Percentiles rank a stretch among this genome's conserved stretches.
Conservation (phyloP, 2,113 vertebrate species). For the Oncorhynchus kisutch region DNA sequence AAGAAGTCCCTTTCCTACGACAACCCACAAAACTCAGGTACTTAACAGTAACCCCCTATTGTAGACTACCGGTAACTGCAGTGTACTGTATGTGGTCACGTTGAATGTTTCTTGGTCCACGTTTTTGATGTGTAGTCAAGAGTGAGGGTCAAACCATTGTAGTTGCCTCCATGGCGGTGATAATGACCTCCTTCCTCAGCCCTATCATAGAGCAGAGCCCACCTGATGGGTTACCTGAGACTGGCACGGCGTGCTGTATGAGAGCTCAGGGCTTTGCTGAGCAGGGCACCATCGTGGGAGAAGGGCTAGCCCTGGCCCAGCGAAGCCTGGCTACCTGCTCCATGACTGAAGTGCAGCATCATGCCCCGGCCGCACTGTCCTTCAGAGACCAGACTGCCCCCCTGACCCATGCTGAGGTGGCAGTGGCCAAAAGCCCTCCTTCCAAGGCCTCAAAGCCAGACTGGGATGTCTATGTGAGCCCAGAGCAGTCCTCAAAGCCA, state of each 20-base stretch:
- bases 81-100: neutral
- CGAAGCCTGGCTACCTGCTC: constrained; percentile 52
- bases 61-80: neutral
- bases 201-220: constrained; percentile 73
- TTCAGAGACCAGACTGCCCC: constrained; percentile 56
- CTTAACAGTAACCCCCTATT: neutral
- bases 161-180: neutral
- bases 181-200: constrained; percentile 49
- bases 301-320: constrained; percentile 39
- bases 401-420: neutral
- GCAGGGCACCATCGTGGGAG: constrained; percentile 57
- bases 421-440: neutral
- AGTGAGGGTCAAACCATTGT: neutral
- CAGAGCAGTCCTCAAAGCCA: neutral
- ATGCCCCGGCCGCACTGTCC: constrained; percentile 28
- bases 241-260: neutral
- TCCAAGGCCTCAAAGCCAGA: neutral
- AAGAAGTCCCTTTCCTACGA: constrained; percentile 58
- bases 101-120: neutral
- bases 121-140: neutral
- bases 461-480: constrained; percentile 58
- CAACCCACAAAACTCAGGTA: constrained; percentile 82
- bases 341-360: constrained; percentile 53
- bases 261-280: neutral
- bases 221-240: constrained; percentile 18